phyloP scores from a whole-genome alignment of 2,113 vertebrate species.

The Bos indicus region DNA sequence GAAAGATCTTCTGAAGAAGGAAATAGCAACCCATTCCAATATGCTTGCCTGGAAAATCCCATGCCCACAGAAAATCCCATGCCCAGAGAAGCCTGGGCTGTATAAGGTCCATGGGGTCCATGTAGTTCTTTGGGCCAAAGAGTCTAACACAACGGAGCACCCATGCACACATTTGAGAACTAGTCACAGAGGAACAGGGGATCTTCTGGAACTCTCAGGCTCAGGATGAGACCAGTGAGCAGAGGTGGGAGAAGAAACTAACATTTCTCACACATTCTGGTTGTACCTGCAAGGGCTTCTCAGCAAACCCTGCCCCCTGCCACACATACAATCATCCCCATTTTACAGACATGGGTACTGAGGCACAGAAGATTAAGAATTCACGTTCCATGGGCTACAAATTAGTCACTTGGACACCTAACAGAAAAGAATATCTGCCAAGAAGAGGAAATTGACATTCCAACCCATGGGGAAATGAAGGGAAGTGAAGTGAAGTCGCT shows the following conservation, averaged over 20 bases:
- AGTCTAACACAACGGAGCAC: fast-evolving
- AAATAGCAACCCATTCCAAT: background rate
- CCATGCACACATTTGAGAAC: background rate
- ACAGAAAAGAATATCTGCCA: background rate
- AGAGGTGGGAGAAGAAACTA: background rate
- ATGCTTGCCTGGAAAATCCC: background rate
- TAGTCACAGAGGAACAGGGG: background rate
- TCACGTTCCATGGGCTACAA: background rate
- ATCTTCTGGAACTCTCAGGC: too few species aligned
- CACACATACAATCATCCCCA: background rate
- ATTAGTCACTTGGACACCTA: background rate
- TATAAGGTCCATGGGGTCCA: background rate
- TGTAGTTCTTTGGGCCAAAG: background rate
- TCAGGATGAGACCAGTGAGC: background rate
- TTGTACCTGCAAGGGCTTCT: background rate
- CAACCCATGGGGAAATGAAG: background rate
- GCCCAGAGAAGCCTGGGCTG: background rate
- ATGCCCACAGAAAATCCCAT: background rate
- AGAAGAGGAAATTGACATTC: background rate
- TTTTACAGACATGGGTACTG: background rate
- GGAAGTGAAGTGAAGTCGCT: too few species aligned
- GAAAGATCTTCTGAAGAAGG: background rate
- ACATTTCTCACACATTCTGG: too few species aligned
- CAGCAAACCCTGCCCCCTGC: fast-evolving
- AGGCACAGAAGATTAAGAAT: background rate